Base-by-base conservation (phyloP, 1,140 invertebrate genomes). In the Charaxes varanes region DNA sequence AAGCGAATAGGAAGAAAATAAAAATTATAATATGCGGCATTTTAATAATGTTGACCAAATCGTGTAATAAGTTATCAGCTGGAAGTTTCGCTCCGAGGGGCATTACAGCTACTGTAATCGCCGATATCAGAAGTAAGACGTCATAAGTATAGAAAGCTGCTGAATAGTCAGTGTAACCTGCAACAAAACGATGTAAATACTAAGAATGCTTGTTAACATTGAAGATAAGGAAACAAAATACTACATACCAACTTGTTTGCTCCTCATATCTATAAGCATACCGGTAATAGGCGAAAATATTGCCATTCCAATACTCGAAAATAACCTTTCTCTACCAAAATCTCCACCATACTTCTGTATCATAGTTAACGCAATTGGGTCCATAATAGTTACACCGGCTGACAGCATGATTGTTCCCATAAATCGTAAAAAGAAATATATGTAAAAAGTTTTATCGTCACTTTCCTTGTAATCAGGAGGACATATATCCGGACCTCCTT, bases 271-370 rank as follows among this genome's bases (percentile, higher is more conserved):
- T 62, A 94, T 92, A 33, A 94, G 84, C 42, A 90, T 87, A 43
- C 93, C 93, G 3, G 91, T 92, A 17, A 94, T 87, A 31, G 93
- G 92, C 3, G 92, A 93, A 69, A 93, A 92, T 54, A 93, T 88
- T 12, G 91, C 92, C 87, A 92, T 91, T 24, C 92, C 93, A 18
- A 94, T 85, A 54, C 91, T 93, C 2, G 90, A 91, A 76, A 92
- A 93, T 33, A 94, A 72, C 41, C 92, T 85, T 59, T 94, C 92
- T 57, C 91, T 86, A 5, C 93, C 93, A 69, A 93, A 94, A 65
- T 93, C 90, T 1, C 92, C 92, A 0, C 91, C 90, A 64, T 91
- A 91, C 61, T 92, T 89, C 66, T 93, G 90, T 49, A 93, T 92
- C 87, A 94, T 90, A 0, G 89, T 92, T 6, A 95, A 65, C 2